Evolutionary conservation across 2,888 invertebrate genomes (phyloP), one percentile per base, ranked within the genome.

Genomic region (Drosophila conformis): DNA sequence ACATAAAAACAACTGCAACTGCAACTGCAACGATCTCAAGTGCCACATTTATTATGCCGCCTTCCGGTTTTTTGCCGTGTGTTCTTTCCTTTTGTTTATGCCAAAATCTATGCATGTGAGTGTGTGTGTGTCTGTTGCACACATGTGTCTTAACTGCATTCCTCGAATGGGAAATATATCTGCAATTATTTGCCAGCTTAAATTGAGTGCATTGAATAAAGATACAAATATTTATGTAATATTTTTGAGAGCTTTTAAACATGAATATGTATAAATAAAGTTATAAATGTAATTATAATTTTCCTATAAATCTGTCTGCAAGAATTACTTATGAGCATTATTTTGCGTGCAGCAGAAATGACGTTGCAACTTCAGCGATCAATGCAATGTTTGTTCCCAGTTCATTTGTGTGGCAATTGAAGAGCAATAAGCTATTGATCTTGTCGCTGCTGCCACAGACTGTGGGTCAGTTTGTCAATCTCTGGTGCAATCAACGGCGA

Each of bases 381-480:
- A 21, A 35, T 66, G 38, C 60, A 72, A 61, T 54, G 42, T 53
- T 66, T 57, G 33, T 33, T 36, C 18, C 21, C 33, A 51, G 25
- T 29, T 31, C n/a, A 21, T 66, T 2, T 21, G 29, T 69, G 36
- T 46, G 42, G 35, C 76, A 78, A 78, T 71, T 80, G 58, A 71
- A 67, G 67, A 76, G 71, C 57, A 66, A 70, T 40, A 58, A 61
- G 48, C 51, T 76, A 76, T 78, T 78, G 80, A 80, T 76, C 77
- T 80, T 78, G 80, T 77, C 63, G 79, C 69, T 78, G 58, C 25
- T 66, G 78, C 63, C 74, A 61, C 61, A 49, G 77, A 78, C 81
- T 78, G 61, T 78, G 78, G 78, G 78, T 78, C 78, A 78, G 65
- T 78, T 77, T 79, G 82, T 78, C 79, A 82, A 69, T 80, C 75